Base-by-base conservation (phyloP, 37 sponge, comb jelly and placozoan genomes). In the Crambe crambe region DNA sequence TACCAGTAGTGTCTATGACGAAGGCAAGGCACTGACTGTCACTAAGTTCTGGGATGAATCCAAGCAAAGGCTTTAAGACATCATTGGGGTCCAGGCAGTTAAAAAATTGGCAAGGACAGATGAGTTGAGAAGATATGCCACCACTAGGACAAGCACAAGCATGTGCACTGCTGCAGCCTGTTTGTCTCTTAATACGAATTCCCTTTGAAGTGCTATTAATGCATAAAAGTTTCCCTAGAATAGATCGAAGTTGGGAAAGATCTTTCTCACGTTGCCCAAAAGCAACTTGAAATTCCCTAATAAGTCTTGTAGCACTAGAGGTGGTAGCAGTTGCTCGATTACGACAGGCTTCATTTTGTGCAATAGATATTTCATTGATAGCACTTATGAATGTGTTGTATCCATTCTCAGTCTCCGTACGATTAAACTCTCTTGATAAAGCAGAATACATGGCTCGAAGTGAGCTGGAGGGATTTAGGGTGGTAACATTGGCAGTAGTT, bases 1-100 rank as follows among this genome's bases (percentile, higher is more conserved):
- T 57, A 15, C 82, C 82, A 32, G 82, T 81, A 27, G 82, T 81
- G 65, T 81, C 82, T 9, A 81, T 58, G 25, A 71, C 73, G 72
- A 81, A 81, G 18, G 82, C 82, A 37, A 81, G 36, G 58, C 73
- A 63, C 6, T 67, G 73, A 29, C 32, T 47, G 3, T 6, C 56
- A 39, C 22, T 37, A 37, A 5, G 26, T 6, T 27, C 38, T 29
- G 36, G 10, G 56, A 40, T 31, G 25, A 80, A 70, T 58, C 80
- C 80, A 51, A 80, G 26, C 8, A 80, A 56, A 22, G 70, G 42
- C 60, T 80, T 69, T 8, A 77, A 26, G 65, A 41, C 27, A n/a
- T 77, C 44, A 27, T 62, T 64, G 22, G 77, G 77, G 61, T 77
- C 77, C 2, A 77, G 43, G 42, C 77, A 77, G 8, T 22, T 40